phyloP scores from a whole-genome alignment of 2,888 invertebrate genomes.

The Sycophila texana region DNA sequence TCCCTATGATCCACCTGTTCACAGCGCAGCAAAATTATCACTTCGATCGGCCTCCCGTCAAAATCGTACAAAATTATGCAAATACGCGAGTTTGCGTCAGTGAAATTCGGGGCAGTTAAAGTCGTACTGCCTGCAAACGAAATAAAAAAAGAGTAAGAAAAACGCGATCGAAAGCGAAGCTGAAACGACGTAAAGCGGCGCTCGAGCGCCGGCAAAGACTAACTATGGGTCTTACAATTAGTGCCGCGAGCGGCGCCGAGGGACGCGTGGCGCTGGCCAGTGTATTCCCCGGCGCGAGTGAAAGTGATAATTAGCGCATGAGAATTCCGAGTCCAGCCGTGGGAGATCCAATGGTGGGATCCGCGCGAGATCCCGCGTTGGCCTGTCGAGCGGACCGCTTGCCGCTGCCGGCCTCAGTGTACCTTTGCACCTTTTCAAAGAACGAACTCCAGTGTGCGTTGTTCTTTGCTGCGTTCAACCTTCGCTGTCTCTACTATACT shows the following conservation, averaged over 20 bases:
- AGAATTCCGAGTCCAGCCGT: slow-evolving; percentile 58
- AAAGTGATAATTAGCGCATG: slow-evolving; percentile 70
- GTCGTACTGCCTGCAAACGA: not conserved
- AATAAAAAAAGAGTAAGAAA: not conserved
- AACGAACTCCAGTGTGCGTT: slow-evolving; percentile 54
- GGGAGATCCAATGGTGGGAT: slow-evolving; percentile 64
- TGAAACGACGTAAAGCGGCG: not conserved
- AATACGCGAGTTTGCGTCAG: not conserved
- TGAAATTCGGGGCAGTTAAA: not conserved
- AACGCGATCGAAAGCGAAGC: not conserved
- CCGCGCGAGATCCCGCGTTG: slow-evolving; percentile 27
- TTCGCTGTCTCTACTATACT: no score
- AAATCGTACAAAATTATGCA: slow-evolving; percentile 13
- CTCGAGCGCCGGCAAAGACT: not conserved
- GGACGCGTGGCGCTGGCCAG: not conserved
- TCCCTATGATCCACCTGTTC: no score
- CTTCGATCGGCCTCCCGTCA: not conserved
- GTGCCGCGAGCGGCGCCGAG: not conserved
- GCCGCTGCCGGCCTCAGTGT: slow-evolving; percentile 62
- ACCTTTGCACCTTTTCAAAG: slow-evolving; percentile 60
- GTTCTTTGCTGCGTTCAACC: slow-evolving; percentile 35
- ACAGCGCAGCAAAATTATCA: not conserved
- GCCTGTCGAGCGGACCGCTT: slow-evolving; percentile 30
- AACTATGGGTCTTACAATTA: not conserved
- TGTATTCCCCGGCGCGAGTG: slow-evolving; percentile 61